phyloP scores from a whole-genome alignment of 2,888 invertebrate species.

The Cerastoderma edule region DNA sequence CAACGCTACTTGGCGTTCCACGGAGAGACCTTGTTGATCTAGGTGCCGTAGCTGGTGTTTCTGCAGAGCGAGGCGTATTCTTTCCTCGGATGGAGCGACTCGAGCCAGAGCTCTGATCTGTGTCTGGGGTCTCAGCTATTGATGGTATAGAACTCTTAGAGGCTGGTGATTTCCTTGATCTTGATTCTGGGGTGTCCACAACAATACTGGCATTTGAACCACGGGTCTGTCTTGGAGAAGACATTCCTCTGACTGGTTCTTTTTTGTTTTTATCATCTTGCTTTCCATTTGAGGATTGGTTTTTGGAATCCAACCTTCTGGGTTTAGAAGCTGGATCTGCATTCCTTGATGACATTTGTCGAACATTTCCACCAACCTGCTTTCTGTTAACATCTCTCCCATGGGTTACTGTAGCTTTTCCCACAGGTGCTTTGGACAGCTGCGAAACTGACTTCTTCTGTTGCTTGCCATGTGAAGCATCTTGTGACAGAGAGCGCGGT shows the following conservation, averaged over 20 bases:
- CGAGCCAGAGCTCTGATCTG: not conserved
- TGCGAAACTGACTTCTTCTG: not conserved
- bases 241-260: not conserved
- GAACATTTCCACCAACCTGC: not conserved
- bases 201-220: slow-evolving; percentile 20
- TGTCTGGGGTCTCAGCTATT: slow-evolving; percentile 33
- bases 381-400: not conserved
- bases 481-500: too few relatives aligned
- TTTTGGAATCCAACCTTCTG: not conserved
- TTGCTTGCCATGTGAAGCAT: not conserved
- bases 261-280: not conserved
- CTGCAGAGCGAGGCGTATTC: not conserved
- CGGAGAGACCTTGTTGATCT: slow-evolving; percentile 1
- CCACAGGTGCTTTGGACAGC: too few relatives aligned
- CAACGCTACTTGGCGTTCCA: not conserved
- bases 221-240: slow-evolving; percentile 30
- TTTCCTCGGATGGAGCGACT: not conserved
- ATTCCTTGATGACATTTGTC: not conserved
- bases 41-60: not conserved
- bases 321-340: not conserved
- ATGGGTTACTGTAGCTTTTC: not conserved
- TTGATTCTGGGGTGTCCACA: slow-evolving; percentile 35
- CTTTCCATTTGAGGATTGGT: not conserved
- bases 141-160: not conserved
- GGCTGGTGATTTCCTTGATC: not conserved